Evolutionary conservation across 2,113 vertebrate genomes (phyloP), one percentile per base, ranked within the genome.

Genomic region (Anarhynchus alexandrinus): DNA sequence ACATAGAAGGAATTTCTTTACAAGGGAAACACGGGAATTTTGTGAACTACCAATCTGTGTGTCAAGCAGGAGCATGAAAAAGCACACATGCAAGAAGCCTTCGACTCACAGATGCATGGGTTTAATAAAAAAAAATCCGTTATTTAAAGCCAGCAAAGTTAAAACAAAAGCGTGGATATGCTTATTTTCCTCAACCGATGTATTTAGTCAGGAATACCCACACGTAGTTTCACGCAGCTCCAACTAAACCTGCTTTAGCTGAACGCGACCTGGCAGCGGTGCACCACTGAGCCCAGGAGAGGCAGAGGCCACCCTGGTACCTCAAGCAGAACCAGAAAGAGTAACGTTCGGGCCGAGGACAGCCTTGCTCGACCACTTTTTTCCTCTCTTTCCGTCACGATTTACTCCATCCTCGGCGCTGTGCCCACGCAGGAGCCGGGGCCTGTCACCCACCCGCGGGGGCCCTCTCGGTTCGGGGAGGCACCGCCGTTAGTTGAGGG

Each of bases 191-290:
- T 71, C 6, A 2, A 34, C 10, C 26, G 58, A 20, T 1, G 1
- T 19, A 40, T 78, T 78, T 22, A 67, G 42, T 20, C 27, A 65
- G 23, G 38, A 87, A 85, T 34, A 82, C 4, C 36, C 62, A n/a
- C 8, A 54, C 1, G 15, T 27, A 71, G 54, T 57, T 66, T 23
- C 55, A 43, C 5, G 29, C 9, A 14, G 49, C 23, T 78, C 45
- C 57, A 62, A 40, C 18, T 47, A 74, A 66, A 74, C 14, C 11
- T 21, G 9, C 79, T 90, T 32, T 57, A 58, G 34, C 16, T 14
- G 34, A 61, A 49, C 0, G 2, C 5, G 34, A 79, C 32, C 49
- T 21, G 12, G 34, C 59, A 69, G 66, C 0, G 0, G 11, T 10
- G 34, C 57, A 76, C 8, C 27, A 4, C 2, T 3, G 78, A 43